Evolutionary conservation across 2,797 vertebrate genomes (phyloP), one percentile per base, ranked within the genome.

Genomic region (Sebastes oblongus): DNA sequence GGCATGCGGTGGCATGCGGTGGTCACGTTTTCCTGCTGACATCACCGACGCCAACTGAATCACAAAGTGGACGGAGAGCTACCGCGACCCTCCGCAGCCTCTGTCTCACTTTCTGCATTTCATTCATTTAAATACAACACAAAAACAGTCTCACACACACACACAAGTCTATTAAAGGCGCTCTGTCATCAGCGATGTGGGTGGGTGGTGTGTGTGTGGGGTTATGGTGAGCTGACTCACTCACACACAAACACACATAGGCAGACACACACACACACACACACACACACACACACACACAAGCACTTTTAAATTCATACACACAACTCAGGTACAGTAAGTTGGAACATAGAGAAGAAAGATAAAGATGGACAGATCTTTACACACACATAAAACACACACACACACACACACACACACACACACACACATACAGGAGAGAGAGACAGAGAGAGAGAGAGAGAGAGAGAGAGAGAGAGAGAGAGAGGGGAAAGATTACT

Each of bases 141-240:
- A 39, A 24, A 59, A 12, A 65, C 62, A 76, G 9, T 29, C 42
- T 10, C 54, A 59, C 64, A 5, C 54, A 64, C 64, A 42, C 25
- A 25, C 61, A 58, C 62, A 25, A 39, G 75, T 72, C 71, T 75
- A 78, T 81, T 80, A 90, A 77, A 61, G 66, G 30, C 25, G 30
- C 66, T 84, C 62, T 34, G 22, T 87, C 72, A 88, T 73, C 84
- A 81, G 62, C 25, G 22, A 73, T 71, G 88, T 89, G 86, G 86
- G 88, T 83, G 36, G 66, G 52, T 85, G 77, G 59, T 65, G 50
- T 80, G 72, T 69, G 77, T 66, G 75, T 29, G 78, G 58, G 82
- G 56, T 72, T 85, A 77, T 4, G 58, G 72, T 52, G 50, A 73
- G 81, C 72, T 86, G 78, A 91, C 52, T 89, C 86, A 92, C 83